Evolutionary conservation across 2,888 invertebrate species (phyloP), one percentile per base, ranked within the genome.

Genomic region (Eutolmus rufibarbis): DNA sequence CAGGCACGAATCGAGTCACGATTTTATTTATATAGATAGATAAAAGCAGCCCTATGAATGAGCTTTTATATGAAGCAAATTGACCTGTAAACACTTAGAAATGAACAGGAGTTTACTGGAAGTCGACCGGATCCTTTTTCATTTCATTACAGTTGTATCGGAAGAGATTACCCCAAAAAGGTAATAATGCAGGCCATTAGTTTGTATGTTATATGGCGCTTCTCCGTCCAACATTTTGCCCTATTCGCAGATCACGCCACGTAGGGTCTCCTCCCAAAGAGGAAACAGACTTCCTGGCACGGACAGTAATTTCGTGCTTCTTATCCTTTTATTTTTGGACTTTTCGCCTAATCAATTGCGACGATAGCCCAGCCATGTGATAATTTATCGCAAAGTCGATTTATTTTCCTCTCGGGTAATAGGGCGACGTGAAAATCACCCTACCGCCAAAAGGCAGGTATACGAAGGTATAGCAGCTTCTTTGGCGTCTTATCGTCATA

Each of bases 301-400:
- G 76, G 19, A 8, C 51, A 40, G 79, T 51, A 28, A 79, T 79
- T 79, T 79, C 79, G 79, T 79, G 79, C 23, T n/a, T 79, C 79
- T 51, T 51, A 79, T 79, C 79, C 51, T 56, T 79, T 79, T 46
- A 51, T 79, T 79, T 79, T 51, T 79, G 51, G 51, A 79, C 51
- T 51, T 43, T 79, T 28, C 79, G 56, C 79, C 79, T 79, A 51
- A 79, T 79, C 79, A 79, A 79, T 79, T 79, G 79, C 43, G 79
- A 79, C 79, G 79, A 79, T 79, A 79, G 51, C 40, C 51, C 31
- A 31, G 79, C 31, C 28, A 79, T 51, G 79, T 79, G 79, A 79
- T 79, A 79, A 79, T 79, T 79, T 79, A 79, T 79, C 46, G 79
- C 79, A 79, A 79, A 79, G 51, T 79, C 79, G 79, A 79, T 51